Evolutionary conservation across 2,113 vertebrate genomes (phyloP), one percentile per base, ranked within the genome.

Genomic region (Glaucidium brasilianum): DNA sequence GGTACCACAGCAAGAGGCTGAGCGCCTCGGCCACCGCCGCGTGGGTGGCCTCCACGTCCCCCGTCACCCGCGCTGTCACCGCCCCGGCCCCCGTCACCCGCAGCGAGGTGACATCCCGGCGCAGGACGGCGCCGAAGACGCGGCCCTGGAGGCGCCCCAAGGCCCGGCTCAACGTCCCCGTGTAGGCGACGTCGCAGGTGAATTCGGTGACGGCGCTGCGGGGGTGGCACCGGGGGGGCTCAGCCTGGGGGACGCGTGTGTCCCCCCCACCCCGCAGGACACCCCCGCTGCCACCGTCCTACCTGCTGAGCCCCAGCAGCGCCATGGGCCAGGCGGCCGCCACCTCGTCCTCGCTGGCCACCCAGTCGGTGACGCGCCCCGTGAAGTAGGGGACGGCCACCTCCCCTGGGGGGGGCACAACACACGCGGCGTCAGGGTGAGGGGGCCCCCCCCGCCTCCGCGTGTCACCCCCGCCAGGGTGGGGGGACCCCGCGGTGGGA

Each of bases 371-470:
- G 78, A 99, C 96, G 10, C 85, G 98, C 3, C 99, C 99, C 0
- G 98, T 99, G 91, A 99, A 99, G 91, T 98, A 98, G 0, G 99
- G 99, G 62, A 99, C 96, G 56, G 98, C 99, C 98, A 99, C 99
- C 55, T 99, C 97, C 79, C 98, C 99, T 99, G 27, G 23, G 39
- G 27, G 39, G 8, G 16, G 60, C 10, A 43, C 43, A 21, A 22
- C 20, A 49, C 47, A 45, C 29, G 10, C 22, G 14, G n/a, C 16
- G 27, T 45, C 66, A 47, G 43, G 43, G 41, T 23, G 41, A 23
- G 6, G 30, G 63, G 29, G 18, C 27, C 27, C 8, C 39, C 39
- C 37, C 26, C 1, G 18, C 7, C 18, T 19, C 26, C 21, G 37
- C 23, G 32, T 29, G 35, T 15, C 32, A 49, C 27, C 47, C 12